These are phyloP conservation scores for Cosmopolites sordidus DNA, from an alignment of 2,888 invertebrate genomes.

Conservation along the genomic window DNA sequence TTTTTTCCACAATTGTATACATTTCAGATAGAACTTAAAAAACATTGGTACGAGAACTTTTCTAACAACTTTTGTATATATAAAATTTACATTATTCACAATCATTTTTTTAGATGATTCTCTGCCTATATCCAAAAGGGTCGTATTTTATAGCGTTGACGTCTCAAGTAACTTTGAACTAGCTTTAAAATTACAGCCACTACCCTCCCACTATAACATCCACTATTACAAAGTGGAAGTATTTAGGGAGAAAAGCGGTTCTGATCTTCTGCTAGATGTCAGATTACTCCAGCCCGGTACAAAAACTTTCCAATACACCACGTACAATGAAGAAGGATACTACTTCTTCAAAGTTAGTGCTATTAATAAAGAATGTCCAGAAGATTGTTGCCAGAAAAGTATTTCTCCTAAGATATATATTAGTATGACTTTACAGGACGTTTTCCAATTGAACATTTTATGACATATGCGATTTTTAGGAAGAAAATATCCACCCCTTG, in stretches of 20 bases:
- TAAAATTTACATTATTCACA: neutral
- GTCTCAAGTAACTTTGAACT: conserved; percentile 30
- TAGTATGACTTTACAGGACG: conserved; percentile 27
- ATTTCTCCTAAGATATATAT: conserved; percentile 32
- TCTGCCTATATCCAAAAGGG: conserved; percentile 19
- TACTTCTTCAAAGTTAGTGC: conserved; percentile 34
- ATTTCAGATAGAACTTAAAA: no score
- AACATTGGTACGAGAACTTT: no score
- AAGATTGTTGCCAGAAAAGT: conserved; percentile 32
- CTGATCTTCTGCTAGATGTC: conserved; percentile 29
- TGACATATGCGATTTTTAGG: conserved; percentile 24
- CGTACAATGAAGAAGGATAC: conserved; percentile 35
- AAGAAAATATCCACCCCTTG: conserved; percentile 34
- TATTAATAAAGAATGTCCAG: conserved; percentile 29
- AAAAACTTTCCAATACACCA: conserved; percentile 29
- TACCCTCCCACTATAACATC: conserved; percentile 28
- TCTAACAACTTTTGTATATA: no score
- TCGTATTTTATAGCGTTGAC: conserved; percentile 33
- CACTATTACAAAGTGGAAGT: conserved; percentile 34
- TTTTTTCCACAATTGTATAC: no score
- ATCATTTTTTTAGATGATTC: conserved; percentile 18
- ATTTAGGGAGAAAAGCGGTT: conserved; percentile 29
- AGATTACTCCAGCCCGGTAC: conserved; percentile 21
- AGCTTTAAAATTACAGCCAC: conserved; percentile 30
- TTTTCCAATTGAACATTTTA: no score